These are phyloP conservation scores for Phania funesta DNA, from an alignment of 2,888 invertebrate genomes.

Conservation along the genomic window DNA sequence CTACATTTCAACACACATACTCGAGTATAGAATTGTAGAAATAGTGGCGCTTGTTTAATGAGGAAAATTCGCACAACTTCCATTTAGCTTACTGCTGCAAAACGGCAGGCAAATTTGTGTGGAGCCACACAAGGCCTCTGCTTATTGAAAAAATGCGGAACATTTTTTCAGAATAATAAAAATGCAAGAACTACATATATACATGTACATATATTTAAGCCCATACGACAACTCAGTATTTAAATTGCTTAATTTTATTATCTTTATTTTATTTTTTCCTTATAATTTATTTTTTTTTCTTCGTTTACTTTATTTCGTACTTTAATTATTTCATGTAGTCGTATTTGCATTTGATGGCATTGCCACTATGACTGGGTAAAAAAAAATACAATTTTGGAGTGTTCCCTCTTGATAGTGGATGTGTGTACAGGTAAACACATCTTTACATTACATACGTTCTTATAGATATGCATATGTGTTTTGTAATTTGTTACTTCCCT, in stretches of 20 bases:
- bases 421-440: not conserved
- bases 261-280: not conserved
- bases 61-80: conserved; percentile 17
- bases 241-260: conserved; percentile 62
- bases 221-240: conserved; percentile 61
- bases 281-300: not conserved
- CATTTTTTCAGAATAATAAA: conserved; percentile 19
- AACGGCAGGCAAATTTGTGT: conserved; percentile 27
- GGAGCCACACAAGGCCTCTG: conserved; percentile 23
- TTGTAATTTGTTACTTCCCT: conserved; percentile 55
- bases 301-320: not conserved
- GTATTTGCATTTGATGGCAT: conserved; percentile 43
- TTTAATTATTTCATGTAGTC: conserved; percentile 33
- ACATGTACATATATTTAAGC: conserved; percentile 38
- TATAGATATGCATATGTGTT: not conserved
- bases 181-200: too few species aligned
- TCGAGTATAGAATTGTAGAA: not conserved
- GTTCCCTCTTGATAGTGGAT: not conserved
- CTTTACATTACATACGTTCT: not conserved
- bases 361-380: conserved; percentile 21
- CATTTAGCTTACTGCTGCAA: conserved; percentile 20
- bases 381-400: conserved; percentile 13
- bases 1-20: not conserved
- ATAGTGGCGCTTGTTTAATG: conserved; percentile 14
- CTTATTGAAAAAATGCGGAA: not conserved